Evolutionary conservation across 2,888 invertebrate genomes (phyloP), one percentile per base, ranked within the genome.

Genomic region (Sceliomorpha sp.): DNA sequence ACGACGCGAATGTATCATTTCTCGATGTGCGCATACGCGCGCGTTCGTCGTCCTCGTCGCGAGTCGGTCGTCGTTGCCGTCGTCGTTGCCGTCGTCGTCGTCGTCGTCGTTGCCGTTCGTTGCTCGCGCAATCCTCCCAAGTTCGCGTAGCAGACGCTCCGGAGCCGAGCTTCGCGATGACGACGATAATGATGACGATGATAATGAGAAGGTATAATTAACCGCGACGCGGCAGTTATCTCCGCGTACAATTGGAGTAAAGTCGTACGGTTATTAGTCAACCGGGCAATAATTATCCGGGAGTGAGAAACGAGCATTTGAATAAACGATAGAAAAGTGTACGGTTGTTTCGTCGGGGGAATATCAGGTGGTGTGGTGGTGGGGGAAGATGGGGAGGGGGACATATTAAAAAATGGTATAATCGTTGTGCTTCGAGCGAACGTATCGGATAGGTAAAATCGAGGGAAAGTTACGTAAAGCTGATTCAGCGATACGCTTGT

Each of bases 191-290:
- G n/a, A n/a, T n/a, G 20, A 20, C 31, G 45, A 26, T 34, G 47
- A 47, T 62, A 62, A 62, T 53, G 53, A 62, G 62, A 51, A 6
- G 13, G 53, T 26, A 47, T 47, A 62, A 62, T 62, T 62, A 62
- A 53, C 53, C 45, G 26, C 45, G 32, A 3, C 44, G 32, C 37
- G 32, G 20, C 44, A 40, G 62, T 62, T 62, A 53, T 62, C 53
- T 62, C 53, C 47, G 53, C 29, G 3, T 2, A 1, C 29, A 7
- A 9, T 2, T 9, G n/a, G 29, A 51, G 42, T 53, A 47, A n/a
- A 50, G 59, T 36, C 42, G 59, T 50, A 50, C 53, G 20, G 55
- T 55, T 63, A 63, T 63, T 63, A 63, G 63, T 63, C 63, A 55
- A 53, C 42, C 36, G 40, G 29, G 48, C n/a, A 63, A 55, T 48